Evolutionary conservation across 2,888 invertebrate genomes (phyloP), one percentile per base, ranked within the genome.

Genomic region (Brachyptera risi): DNA sequence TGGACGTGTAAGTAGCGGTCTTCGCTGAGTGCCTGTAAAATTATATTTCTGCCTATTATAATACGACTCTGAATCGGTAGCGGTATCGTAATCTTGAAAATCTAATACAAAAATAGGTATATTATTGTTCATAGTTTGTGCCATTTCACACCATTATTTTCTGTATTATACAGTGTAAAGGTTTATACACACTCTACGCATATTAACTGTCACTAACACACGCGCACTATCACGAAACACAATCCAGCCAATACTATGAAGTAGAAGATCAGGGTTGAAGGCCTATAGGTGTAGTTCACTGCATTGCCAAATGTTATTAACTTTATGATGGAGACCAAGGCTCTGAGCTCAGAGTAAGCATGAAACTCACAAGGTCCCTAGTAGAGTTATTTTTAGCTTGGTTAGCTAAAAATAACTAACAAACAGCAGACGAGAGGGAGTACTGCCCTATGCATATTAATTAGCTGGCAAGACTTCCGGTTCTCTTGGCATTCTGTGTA

Each of bases 81-180:
- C 11, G 31, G 31, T 7, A 31, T 7, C 31, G 7, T 7, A 11
- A 11, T 31, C 31, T 31, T 31, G 31, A 31, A 7, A 31, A 31
- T 75, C 74, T 63, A 74, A 71, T 63, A 75, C 71, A 70, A 74
- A 73, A 63, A 73, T 66, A 61, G 75, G 75, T 70, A 75, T 75
- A 37, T 27, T 40, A 31, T 21, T 40, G 38, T 58, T 38, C 9
- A 75, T 69, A 62, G 69, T 69, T 59, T 71, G 65, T 65, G 72
- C 69, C 73, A 73, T 74, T 38, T 47, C 31, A 31, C 11, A 31
- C 11, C 11, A 11, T 31, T 11, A 31, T 31, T 7, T n/a, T 7
- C 31, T 31, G 31, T 31, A n/a, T n/a, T n/a, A n/a, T n/a, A n/a
- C n/a, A n/a, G n/a, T n/a, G n/a, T n/a, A n/a, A n/a, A n/a, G n/a